These are phyloP conservation scores for Neotoxoptera formosana DNA, from an alignment of 1,140 invertebrate species.

Conservation along the genomic window DNA sequence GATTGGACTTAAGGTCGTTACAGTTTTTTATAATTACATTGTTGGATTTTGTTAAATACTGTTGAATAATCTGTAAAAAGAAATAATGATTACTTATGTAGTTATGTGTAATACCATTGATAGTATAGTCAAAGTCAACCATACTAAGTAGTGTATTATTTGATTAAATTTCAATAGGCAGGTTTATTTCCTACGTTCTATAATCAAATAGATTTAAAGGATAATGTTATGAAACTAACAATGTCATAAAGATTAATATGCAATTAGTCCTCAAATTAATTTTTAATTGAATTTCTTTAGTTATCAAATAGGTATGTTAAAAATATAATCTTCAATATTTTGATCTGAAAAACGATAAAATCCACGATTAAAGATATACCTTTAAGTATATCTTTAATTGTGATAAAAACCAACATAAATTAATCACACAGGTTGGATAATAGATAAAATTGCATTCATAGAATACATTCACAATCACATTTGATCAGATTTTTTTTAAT, in stretches of 20 bases:
- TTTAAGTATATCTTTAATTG: too few relatives aligned
- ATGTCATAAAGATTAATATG: background rate
- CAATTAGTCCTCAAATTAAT: background rate
- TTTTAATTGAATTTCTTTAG: background rate
- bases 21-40: background rate
- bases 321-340: background rate
- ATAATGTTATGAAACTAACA: background rate
- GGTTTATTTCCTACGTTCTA: background rate
- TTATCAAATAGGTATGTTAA: background rate
- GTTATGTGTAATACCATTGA: background rate
- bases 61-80: background rate
- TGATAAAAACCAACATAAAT: background rate
- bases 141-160: background rate
- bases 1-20: background rate
- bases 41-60: background rate
- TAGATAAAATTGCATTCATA: background rate
- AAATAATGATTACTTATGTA: background rate
- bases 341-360: background rate
- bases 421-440: background rate
- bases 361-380: too few relatives aligned
- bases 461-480: constrained; percentile 6
- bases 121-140: background rate
- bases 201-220: background rate
- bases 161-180: background rate
- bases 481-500: background rate